A percentile compares a stretch with the other conserved stretches of the same genome.
Conservation (phyloP, 1,140 invertebrate species). For the Drosophila virilis region DNA sequence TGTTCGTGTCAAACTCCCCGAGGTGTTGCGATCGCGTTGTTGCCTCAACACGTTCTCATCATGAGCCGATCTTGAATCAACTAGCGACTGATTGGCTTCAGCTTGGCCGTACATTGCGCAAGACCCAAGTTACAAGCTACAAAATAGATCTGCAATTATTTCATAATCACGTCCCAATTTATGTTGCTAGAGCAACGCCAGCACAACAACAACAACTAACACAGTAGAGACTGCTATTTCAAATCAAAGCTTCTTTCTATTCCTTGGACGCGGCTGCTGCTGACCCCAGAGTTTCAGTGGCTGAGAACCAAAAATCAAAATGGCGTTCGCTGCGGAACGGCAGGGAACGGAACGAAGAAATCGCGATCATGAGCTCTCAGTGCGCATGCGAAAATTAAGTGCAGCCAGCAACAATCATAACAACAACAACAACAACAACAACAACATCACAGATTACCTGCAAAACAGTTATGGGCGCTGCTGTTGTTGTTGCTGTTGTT, state of each 20-base stretch:
- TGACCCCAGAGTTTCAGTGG: constrained; percentile 49
- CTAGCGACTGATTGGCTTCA: constrained; percentile 37
- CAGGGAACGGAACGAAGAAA: constrained; percentile 68
- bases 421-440: constrained; percentile 58
- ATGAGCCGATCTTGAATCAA: constrained; percentile 29
- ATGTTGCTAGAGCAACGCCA: constrained; percentile 52
- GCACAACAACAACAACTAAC: constrained; percentile 22
- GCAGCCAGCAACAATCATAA: constrained; percentile 76
- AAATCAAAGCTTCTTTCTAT: constrained; percentile 81
- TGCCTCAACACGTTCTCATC: constrained; percentile 31
- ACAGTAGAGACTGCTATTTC: constrained; percentile 53
- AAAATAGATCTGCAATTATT: constrained; percentile 69
- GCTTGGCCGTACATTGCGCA: constrained; percentile 53
- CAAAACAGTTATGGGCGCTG: constrained; percentile 76
- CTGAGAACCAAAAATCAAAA: constrained; percentile 75
- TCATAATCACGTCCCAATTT: constrained; percentile 81
- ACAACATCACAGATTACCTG: constrained; percentile 73
- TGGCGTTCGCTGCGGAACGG: constrained; percentile 53
- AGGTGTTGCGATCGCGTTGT: constrained; percentile 44
- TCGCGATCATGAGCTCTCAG: constrained; percentile 76
- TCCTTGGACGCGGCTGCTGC: constrained; percentile 60
- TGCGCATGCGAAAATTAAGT: constrained; percentile 81
- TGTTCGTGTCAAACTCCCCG: constrained; percentile 43
- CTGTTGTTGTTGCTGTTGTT: constrained; percentile 44
- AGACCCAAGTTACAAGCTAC: constrained; percentile 61